Base-by-base conservation (phyloP, 1,140 invertebrate species). In the Drosophila parabipectinata region DNA sequence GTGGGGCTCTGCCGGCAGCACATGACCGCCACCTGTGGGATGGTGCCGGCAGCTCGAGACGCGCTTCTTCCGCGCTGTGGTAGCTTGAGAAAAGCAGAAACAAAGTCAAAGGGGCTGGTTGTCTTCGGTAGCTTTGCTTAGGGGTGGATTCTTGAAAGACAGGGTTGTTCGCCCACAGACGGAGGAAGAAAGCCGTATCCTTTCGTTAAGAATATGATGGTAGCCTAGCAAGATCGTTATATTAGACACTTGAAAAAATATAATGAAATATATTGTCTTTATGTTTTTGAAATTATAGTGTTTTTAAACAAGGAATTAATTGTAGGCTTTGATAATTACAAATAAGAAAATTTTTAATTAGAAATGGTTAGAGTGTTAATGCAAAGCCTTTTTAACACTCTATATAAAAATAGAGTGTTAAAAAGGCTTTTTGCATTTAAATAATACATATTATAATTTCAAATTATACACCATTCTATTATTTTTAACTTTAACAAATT, bases 1-100 rank as follows among this genome's bases (percentile, higher is more conserved):
- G 32, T 21, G 5, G 6, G 39, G 34, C 10, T 24, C 21, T 24
- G 37, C 3, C 7, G 12, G 18, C 32, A 53, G 5, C 63, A 0
- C 30, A 12, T 15, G 7, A 32, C 54, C 83, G 82, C 83, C 82
- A 78, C 67, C 82, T 85, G 53, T 72, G 47, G 75, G 37, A 14
- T 32, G 69, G 74, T 48, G 59, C 10, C 7, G 24, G 51, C 39
- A 85, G 57, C 74, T 21, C 14, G 14, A n/a, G 14, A 4, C 28
- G 30, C 9, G 41, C 56, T 73, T 77, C 77, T 69, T 76, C 32
- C 44, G 45, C 37, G 45, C 37, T 59, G 61, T 58, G 57, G 69
- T 61, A 55, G 52, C 62, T 60, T 51, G 37, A n/a, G 3, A 57
- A n/a, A 28, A 21, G 15, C 54, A 39, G 26, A 37, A 47, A 44